Base-by-base conservation (phyloP, 1,140 invertebrate species). In the Drosophila mayri region DNA sequence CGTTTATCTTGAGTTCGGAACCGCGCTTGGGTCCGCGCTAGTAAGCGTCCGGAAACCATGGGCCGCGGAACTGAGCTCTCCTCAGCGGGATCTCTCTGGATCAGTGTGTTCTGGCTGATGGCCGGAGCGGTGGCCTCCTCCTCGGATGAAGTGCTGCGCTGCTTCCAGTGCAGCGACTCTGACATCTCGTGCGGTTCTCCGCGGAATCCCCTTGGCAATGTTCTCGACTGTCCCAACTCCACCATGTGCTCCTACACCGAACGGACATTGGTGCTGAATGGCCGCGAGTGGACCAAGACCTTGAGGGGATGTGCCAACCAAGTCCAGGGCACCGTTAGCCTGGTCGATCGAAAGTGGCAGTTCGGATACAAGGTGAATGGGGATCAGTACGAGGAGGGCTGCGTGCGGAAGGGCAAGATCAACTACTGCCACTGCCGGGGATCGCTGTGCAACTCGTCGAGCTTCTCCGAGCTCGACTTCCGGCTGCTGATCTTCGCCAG, bases 191-290 rank as follows among this genome's bases (percentile, higher is more conserved):
- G 82, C 63, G 65, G 73, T 0, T 6, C 62, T 0, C 9, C 62
- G 0, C 14, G 9, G 8, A 57, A 77, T 28, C 25, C 63, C 2
- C 11, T 47, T 0, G 49, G 79, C 14, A 40, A 25, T 18, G 58
- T 35, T 32, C 32, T 44, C 6, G 38, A 54, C 16, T 85, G 81
- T n/a, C 46, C 49, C 9, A 65, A 77, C 18, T 85, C 81, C 0
- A 85, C 77, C 5, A 86, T 85, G 82, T 85, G 81, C 41, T 12
- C 30, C 0, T 62, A 43, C 25, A 60, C 16, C 3, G 25, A 66
- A 3, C 20, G 9, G 32, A 47, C 38, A 0, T 30, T 68, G 1
- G 20, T 73, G 20, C 4, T 25, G 0, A 8, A 54, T 11, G 78
- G 67, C 0, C 16, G 22, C 2, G 54, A n/a, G 43, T 61, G 81